phyloP scores from a whole-genome alignment of 2,888 invertebrate species.

The Hipparchia semele region DNA sequence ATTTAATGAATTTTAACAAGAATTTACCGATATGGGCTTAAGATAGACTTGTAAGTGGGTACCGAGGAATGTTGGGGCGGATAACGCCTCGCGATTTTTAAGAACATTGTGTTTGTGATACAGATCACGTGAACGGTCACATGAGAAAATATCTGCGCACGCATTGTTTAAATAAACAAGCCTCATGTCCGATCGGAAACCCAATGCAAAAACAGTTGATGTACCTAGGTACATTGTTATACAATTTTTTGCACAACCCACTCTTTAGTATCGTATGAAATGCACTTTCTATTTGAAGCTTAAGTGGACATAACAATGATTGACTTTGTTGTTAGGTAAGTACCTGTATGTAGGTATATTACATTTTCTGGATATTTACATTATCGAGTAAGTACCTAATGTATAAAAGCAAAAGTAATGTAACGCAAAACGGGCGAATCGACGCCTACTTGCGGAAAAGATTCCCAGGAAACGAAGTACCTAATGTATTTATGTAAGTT shows the following conservation, averaged over 20 bases:
- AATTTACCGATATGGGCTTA: conserved; percentile 20
- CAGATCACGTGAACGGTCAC: conserved; percentile 38
- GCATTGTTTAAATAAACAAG: conserved; percentile 38
- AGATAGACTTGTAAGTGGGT: conserved; percentile 13
- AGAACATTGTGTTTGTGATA: conserved; percentile 35
- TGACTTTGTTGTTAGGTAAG: background rate
- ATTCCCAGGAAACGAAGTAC: too few relatives aligned
- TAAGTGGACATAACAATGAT: conserved; percentile 14
- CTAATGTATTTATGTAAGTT: too few relatives aligned
- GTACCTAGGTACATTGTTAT: conserved; percentile 63
- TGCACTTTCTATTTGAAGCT: conserved; percentile 60
- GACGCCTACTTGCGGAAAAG: too few relatives aligned
- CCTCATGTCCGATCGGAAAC: conserved; percentile 74
- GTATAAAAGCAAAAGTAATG: too few relatives aligned
- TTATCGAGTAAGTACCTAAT: background rate
- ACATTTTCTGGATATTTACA: conserved; percentile 13
- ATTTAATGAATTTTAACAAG: conserved; percentile 41
- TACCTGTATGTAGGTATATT: background rate
- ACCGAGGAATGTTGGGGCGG: conserved; percentile 15
- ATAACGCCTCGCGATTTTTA: conserved; percentile 12
- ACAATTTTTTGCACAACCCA: conserved; percentile 67
- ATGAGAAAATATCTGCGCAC: conserved; percentile 41
- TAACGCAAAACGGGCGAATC: too few relatives aligned
- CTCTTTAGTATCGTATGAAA: conserved; percentile 65
- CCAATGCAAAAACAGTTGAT: conserved; percentile 60